Percentiles rank a stretch among this genome's conserved stretches.
These are phyloP conservation scores for Drosophila pandora DNA, from an alignment of 1,140 invertebrate genomes.

Conservation along the genomic window DNA sequence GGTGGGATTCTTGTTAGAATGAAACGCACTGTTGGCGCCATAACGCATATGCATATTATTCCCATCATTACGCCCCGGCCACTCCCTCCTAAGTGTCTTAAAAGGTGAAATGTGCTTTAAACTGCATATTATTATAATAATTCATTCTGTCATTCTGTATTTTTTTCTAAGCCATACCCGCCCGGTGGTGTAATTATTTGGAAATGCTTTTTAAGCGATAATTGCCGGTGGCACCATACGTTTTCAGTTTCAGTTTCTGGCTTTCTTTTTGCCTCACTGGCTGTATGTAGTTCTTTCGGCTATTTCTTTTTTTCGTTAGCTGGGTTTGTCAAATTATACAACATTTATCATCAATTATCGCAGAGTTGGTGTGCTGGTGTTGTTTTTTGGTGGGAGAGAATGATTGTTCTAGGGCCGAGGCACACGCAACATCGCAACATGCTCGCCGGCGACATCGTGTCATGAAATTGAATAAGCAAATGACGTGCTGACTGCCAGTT, in stretches of 20 bases:
- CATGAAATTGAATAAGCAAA: conserved; percentile 82
- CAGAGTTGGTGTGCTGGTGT: conserved; percentile 58
- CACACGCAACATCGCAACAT: conserved; percentile 67
- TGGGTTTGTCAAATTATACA: conserved; percentile 80
- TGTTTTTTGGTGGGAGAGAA: conserved; percentile 57
- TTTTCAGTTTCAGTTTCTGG: conserved; percentile 1
- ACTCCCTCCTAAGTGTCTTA: conserved; percentile 46
- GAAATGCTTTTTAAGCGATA: conserved; percentile 81
- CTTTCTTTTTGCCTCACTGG: conserved; percentile 14
- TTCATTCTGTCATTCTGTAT: conserved; percentile 25
- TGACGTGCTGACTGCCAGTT: conserved; percentile 80
- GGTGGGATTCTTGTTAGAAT: neutral
- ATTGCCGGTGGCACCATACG: conserved; percentile 68
- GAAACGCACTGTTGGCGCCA: conserved; percentile 16
- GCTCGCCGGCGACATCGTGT: conserved; percentile 64
- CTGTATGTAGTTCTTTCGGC: conserved; percentile 21
- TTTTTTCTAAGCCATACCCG: neutral
- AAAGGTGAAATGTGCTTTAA: conserved; percentile 53
- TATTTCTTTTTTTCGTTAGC: conserved; percentile 45
- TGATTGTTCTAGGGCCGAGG: conserved; percentile 66
- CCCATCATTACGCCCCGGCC: conserved; percentile 56
- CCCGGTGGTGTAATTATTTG: conserved; percentile 69
- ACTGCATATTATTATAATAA: conserved; percentile 56
- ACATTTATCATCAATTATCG: conserved; percentile 82
- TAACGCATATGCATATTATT: conserved; percentile 58